Base-by-base conservation (phyloP, 92 coral and sea anemone species). In the Siderastrea radians region DNA sequence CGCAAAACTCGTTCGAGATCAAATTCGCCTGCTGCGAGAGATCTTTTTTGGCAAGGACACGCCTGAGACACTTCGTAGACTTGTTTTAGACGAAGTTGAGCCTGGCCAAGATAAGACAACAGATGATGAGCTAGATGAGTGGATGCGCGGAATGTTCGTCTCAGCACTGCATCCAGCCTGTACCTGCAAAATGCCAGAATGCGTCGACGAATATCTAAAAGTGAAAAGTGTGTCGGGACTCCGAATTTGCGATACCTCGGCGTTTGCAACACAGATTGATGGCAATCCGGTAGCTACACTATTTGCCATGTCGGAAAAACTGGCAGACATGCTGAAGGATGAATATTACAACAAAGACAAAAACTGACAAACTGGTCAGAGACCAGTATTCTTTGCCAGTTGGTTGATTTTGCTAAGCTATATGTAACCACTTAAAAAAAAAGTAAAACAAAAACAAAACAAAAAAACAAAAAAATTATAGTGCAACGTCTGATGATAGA, bases 211-310 rank as follows among this genome's bases (percentile, higher is more conserved):
- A 38, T 72, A 58, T 75, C 72, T 87, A 26, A 7, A 81, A 49
- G 91, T 87, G 60, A 87, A 73, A 67, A 58, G 71, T 4, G 91
- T 87, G 19, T 73, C 91, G 47, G 49, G 63, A 43, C 87, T 87
- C 49, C 77, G 91, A 58, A 68, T 87, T 44, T 87, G 91, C 69
- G 91, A 87, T 72, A 75, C 91, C 12, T 87, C 91, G 1, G 91
- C 91, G 7, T 87, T 87, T 38, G 91, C 91, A 52, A 87, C 91
- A 19, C 91, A 87, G 53, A 87, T 87, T 67, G 91, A 87, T 80
- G 91, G 91, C 5, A 87, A 87, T 59, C 91, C 91, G 15, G 80
- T 72, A 45, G 91, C 91, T 44, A 87, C 86, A 49, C 62, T 87
- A 49, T 72, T 79, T 60, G 91, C 91, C 43, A 87, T 87, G 91